Evolutionary conservation across 2,888 invertebrate species (phyloP).

Genomic region (Melikaiella ostensackeni): DNA sequence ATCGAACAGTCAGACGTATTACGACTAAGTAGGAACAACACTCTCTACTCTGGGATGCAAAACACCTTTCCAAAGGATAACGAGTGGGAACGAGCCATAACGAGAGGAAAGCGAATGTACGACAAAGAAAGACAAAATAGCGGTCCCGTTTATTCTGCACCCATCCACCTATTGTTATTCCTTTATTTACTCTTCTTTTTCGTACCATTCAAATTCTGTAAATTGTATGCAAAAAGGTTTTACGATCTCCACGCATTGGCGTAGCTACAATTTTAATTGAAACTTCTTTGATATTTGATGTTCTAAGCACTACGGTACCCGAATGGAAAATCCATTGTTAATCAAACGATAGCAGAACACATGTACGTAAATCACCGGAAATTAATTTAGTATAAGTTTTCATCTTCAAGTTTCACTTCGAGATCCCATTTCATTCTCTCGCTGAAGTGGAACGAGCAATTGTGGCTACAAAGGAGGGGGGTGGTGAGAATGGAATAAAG

Average conservation of each 20-base stretch:
- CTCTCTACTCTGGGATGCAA: slow-evolving; percentile 48
- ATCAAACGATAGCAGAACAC: slow-evolving; percentile 58
- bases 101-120: background rate
- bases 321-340: slow-evolving; percentile 57
- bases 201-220: background rate
- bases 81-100: slow-evolving; percentile 43
- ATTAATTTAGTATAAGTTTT: slow-evolving; percentile 65
- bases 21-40: slow-evolving; percentile 61
- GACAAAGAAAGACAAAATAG: slow-evolving; percentile 10
- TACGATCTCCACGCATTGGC: background rate
- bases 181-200: background rate
- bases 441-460: slow-evolving; percentile 13
- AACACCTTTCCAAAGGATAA: slow-evolving; percentile 42
- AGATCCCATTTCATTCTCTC: slow-evolving; percentile 33
- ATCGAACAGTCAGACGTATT: slow-evolving; percentile 60
- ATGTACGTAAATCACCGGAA: slow-evolving; percentile 63
- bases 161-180: slow-evolving; percentile 14
- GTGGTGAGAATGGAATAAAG: slow-evolving; percentile 58
- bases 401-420: slow-evolving; percentile 42
- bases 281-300: background rate
- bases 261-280: background rate
- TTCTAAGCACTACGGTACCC: background rate
- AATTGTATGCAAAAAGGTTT: slow-evolving; percentile 7
- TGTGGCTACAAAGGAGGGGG: slow-evolving; percentile 46
- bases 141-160: slow-evolving; percentile 58